Evolutionary conservation across 2,888 invertebrate species (phyloP).

Genomic region (Drosophila fungiperda): DNA sequence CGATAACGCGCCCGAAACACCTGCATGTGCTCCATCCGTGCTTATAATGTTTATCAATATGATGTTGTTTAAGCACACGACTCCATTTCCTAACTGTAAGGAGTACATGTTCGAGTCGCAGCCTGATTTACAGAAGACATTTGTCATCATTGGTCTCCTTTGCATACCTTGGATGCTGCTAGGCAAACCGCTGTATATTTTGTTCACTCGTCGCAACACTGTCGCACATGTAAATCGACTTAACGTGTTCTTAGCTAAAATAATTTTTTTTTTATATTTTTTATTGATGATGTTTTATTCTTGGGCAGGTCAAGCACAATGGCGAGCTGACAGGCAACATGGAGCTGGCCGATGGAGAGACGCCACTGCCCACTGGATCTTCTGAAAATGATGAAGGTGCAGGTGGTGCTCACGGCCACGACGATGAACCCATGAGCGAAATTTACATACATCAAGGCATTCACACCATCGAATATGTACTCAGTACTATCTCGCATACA

Average conservation of each 20-base stretch:
- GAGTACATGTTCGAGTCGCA: slow-evolving; percentile 90
- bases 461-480: slow-evolving; percentile 98
- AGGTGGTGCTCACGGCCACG: slow-evolving; percentile 82
- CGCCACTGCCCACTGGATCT: slow-evolving; percentile 66
- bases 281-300: background rate
- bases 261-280: background rate
- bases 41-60: slow-evolving; percentile 92
- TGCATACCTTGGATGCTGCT: slow-evolving; percentile 98
- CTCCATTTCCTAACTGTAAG: slow-evolving; percentile 85
- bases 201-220: slow-evolving; percentile 75
- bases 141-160: slow-evolving; percentile 92
- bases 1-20: slow-evolving; percentile 76
- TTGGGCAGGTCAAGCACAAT: slow-evolving; percentile 84
- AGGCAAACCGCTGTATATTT: slow-evolving; percentile 94
- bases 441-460: slow-evolving; percentile 96
- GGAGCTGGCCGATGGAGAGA: slow-evolving; percentile 86
- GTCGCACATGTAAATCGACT: slow-evolving; percentile 68
- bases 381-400: slow-evolving; percentile 56
- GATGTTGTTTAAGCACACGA: slow-evolving; percentile 89
- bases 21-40: slow-evolving; percentile 90
- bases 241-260: background rate
- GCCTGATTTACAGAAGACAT: slow-evolving; percentile 89
- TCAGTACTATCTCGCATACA: slow-evolving; percentile 97
- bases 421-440: slow-evolving; percentile 91
- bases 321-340: slow-evolving; percentile 89